A percentile compares a stretch with the other conserved stretches of the same genome.
Evolutionary conservation across 1,140 invertebrate species (phyloP).

Genomic region (Polyergus mexicanus): DNA sequence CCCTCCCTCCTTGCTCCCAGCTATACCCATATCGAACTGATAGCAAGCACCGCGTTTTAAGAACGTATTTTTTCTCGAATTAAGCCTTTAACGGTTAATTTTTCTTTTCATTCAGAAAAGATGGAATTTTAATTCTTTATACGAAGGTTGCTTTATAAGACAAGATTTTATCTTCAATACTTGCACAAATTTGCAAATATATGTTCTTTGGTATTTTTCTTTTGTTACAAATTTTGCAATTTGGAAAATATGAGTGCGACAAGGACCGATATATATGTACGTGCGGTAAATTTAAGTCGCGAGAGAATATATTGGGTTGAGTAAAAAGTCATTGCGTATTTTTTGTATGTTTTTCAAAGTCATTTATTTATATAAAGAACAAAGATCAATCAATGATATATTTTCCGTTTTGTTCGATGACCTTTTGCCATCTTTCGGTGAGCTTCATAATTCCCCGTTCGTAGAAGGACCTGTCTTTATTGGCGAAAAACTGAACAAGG

Average conservation of each 20-base stretch:
- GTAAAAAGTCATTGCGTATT: too few relatives aligned
- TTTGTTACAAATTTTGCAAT: neutral
- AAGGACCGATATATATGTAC: neutral
- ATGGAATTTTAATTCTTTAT: neutral
- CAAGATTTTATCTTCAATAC: neutral
- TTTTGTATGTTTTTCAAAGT: too few relatives aligned
- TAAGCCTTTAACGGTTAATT: neutral
- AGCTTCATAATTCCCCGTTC: too few relatives aligned
- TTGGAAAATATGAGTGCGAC: neutral
- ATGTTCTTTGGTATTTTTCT: neutral
- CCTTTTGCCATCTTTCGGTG: too few relatives aligned
- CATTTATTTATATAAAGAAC: too few relatives aligned
- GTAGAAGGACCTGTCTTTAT: too few relatives aligned
- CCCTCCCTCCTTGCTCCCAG: neutral
- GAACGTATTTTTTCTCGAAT: neutral
- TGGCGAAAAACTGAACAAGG: too few relatives aligned
- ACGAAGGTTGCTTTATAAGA: neutral
- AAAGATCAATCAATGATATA: too few relatives aligned
- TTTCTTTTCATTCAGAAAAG: neutral
- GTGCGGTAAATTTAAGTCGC: slow-evolving; percentile 5
- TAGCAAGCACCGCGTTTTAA: neutral
- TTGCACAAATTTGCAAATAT: neutral
- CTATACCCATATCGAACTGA: neutral
- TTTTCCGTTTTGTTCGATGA: too few relatives aligned
- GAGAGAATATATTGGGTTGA: too few relatives aligned